Percentiles rank a stretch among this genome's conserved stretches.
These are phyloP conservation scores for Onychomys torridus DNA, from an alignment of 2,797 vertebrate species.

Conservation along the genomic window DNA sequence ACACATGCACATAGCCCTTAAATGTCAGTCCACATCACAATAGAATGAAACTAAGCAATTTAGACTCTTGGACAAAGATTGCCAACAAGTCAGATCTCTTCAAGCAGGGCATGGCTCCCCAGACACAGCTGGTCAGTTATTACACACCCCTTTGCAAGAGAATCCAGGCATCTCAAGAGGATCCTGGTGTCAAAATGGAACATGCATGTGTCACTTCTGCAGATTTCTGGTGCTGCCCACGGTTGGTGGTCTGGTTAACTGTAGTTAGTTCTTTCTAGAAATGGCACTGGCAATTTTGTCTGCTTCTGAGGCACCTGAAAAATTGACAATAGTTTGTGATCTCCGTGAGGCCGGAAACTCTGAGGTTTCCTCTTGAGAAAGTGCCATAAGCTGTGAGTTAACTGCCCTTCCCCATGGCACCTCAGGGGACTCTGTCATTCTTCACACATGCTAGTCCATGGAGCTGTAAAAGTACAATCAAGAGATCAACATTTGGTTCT, in stretches of 20 bases:
- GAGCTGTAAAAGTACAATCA: background rate
- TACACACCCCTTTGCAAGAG: background rate
- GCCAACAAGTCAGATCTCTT: background rate
- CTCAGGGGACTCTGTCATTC: background rate
- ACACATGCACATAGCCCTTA: background rate
- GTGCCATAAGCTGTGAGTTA: background rate
- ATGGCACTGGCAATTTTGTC: background rate
- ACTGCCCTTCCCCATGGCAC: background rate
- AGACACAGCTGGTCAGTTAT: background rate
- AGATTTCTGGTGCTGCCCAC: background rate
- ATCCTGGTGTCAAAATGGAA: background rate
- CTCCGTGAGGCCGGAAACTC: background rate
- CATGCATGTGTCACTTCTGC: background rate
- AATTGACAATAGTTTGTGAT: background rate
- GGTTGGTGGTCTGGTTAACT: no score
- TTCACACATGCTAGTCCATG: background rate
- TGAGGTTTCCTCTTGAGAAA: background rate
- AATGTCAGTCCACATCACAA: background rate
- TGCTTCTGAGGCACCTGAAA: background rate
- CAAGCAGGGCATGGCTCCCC: background rate
- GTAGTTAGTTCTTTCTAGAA: background rate
- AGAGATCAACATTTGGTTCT: slow-evolving; percentile 2
- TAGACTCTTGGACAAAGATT: background rate
- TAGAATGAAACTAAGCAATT: background rate
- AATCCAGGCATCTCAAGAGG: background rate